phyloP scores from a whole-genome alignment of 2,797 vertebrate genomes.

The Brotula barbata region DNA sequence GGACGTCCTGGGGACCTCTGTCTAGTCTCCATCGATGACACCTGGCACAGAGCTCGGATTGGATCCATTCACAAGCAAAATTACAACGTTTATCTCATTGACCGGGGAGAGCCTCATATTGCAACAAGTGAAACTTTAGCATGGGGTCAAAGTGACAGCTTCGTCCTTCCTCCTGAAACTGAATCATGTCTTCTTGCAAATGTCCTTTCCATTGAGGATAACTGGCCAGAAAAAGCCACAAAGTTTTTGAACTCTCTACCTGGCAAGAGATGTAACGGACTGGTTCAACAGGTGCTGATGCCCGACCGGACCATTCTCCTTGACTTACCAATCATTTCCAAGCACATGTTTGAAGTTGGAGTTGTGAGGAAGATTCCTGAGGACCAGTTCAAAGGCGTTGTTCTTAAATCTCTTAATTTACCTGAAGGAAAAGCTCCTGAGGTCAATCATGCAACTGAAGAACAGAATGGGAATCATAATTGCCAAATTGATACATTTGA shows the following conservation, averaged over 20 bases:
- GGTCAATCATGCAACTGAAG: background rate
- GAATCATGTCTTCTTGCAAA: constrained; percentile 86
- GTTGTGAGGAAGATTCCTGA: constrained; percentile 72
- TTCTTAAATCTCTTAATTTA: constrained; percentile 59
- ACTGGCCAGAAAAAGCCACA: constrained; percentile 73
- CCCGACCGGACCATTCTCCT: constrained; percentile 81
- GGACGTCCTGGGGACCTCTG: constrained; percentile 76
- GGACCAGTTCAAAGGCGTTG: constrained; percentile 70
- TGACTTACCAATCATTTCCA: constrained; percentile 78
- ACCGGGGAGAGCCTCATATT: constrained; percentile 78
- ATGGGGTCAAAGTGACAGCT: constrained; percentile 78
- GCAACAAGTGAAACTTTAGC: constrained; percentile 67
- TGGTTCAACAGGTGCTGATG: constrained; percentile 81
- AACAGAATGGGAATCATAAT: constrained; percentile 27
- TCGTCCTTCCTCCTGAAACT: constrained; percentile 82
- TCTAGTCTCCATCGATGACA: constrained; percentile 78
- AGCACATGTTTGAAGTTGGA: constrained; percentile 78
- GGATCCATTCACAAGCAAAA: constrained; percentile 61
- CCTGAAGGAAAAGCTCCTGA: constrained; percentile 28
- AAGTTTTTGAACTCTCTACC: constrained; percentile 80
- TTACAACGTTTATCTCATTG: constrained; percentile 84
- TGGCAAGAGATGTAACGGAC: constrained; percentile 79
- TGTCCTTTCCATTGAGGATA: constrained; percentile 62
- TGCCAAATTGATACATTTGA: constrained; percentile 29
- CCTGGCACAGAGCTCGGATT: constrained; percentile 85